phyloP scores from a whole-genome alignment of 2,113 vertebrate genomes.

The Prunella himalayana region DNA sequence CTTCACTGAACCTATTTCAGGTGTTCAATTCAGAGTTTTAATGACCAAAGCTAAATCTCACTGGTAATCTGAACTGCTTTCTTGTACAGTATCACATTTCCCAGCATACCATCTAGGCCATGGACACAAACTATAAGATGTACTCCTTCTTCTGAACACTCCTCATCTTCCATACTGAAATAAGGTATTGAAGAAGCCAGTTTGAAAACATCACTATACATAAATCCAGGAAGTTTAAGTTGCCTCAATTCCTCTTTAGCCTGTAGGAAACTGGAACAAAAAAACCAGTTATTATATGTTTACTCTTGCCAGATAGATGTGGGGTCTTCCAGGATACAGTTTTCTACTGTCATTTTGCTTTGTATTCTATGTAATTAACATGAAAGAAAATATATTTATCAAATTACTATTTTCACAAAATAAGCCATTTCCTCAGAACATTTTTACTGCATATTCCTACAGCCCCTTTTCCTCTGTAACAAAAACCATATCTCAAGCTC shows the following conservation, averaged over 20 bases:
- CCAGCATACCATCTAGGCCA: constrained; percentile 88
- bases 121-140: constrained; percentile 97
- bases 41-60: background rate
- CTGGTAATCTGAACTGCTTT: background rate
- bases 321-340: background rate
- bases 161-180: constrained; percentile 92
- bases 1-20: background rate
- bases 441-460: background rate
- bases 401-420: background rate
- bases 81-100: background rate
- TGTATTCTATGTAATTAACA: background rate
- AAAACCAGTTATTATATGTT: constrained; percentile 18
- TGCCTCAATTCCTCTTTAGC: constrained; percentile 94
- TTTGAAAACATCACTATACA: constrained; percentile 91
- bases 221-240: constrained; percentile 89
- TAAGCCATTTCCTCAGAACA: background rate
- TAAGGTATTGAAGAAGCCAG: constrained; percentile 93
- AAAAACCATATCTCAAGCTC: background rate
- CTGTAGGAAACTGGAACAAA: constrained; percentile 84
- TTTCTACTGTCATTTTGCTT: background rate
- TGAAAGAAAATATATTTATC: background rate
- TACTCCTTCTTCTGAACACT: constrained; percentile 87
- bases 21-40: background rate
- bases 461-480: background rate
- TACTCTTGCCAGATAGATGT: background rate